A percentile compares a stretch with the other conserved stretches of the same genome.
These are phyloP conservation scores for Drosophila paracracens DNA, from an alignment of 2,888 invertebrate species.

Conservation along the genomic window DNA sequence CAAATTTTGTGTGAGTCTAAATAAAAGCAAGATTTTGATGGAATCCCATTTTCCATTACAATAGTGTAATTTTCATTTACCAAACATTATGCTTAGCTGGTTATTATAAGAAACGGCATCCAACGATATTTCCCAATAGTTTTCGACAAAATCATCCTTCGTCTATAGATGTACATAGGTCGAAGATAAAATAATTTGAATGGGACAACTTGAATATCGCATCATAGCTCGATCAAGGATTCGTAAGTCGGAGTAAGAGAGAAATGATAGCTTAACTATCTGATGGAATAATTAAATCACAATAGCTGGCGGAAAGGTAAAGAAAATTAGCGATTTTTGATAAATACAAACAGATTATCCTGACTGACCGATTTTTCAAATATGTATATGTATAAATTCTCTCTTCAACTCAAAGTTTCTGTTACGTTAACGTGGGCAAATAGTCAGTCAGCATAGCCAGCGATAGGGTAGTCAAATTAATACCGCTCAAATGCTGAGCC, in stretches of 20 bases:
- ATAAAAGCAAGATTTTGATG: background rate
- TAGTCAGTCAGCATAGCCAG: background rate
- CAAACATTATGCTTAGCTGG: background rate
- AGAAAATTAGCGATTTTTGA: background rate
- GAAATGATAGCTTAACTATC: background rate
- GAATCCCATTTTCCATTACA: background rate
- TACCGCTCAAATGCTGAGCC: constrained; percentile 56
- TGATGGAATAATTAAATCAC: background rate
- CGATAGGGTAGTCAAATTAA: constrained; percentile 53
- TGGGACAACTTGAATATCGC: too few species aligned
- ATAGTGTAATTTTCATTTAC: background rate
- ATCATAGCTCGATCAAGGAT: background rate
- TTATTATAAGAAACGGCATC: background rate
- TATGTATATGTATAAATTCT: background rate
- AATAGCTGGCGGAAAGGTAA: background rate
- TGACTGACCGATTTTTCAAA: background rate
- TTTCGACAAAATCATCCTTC: background rate
- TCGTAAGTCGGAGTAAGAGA: background rate
- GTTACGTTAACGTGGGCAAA: background rate
- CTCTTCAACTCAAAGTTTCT: background rate
- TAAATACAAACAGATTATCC: background rate
- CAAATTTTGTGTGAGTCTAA: background rate
- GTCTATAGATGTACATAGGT: background rate
- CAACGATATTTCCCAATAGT: too few species aligned
- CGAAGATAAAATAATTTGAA: background rate